Evolutionary conservation across 2,888 invertebrate species (phyloP), one percentile per base, ranked within the genome.

Genomic region (Oasisia sp.): DNA sequence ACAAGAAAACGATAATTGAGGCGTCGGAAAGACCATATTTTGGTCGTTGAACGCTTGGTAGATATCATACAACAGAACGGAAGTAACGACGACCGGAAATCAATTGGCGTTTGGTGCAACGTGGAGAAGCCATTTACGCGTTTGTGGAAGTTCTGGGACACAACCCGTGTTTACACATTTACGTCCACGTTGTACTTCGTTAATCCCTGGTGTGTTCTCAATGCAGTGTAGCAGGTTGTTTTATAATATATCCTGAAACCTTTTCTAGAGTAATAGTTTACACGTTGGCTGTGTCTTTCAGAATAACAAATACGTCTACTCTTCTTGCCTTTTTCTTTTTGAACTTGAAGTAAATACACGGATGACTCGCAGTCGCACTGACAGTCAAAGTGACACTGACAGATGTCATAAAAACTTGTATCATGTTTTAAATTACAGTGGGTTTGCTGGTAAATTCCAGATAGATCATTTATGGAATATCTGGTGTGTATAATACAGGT

Each of bases 31-130:
- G n/a, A n/a, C 27, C 74, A 3, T 19, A 74, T 4, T 19, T 14
- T 74, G 14, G 27, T 74, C 19, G 27, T 74, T 74, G 27, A 74
- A 74, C 14, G 27, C 74, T n/a, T 74, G n/a, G 7, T 27, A 74
- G 19, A 74, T 74, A 74, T 74, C 74, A 74, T 5, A 74, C 1
- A 74, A 7, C 74, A n/a, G 5, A 74, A n/a, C 74, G 74, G 74
- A 74, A 74, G 74, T 74, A 7, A 74, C 74, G 5, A n/a, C 19
- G 74, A 74, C 74, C 74, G 74, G 74, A 74, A 74, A 74, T 74
- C 74, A 74, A n/a, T 74, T 74, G 74, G 74, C 74, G 74, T 74
- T 74, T 74, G 74, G 74, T 74, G 74, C 74, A 74, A 74, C 74
- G 74, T 74, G 74, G 74, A 74, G 74, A 74, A 74, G 74, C 74